Evolutionary conservation across 1,140 invertebrate species (phyloP), one percentile per base, ranked within the genome.

Genomic region (Cotesia vestalis): DNA sequence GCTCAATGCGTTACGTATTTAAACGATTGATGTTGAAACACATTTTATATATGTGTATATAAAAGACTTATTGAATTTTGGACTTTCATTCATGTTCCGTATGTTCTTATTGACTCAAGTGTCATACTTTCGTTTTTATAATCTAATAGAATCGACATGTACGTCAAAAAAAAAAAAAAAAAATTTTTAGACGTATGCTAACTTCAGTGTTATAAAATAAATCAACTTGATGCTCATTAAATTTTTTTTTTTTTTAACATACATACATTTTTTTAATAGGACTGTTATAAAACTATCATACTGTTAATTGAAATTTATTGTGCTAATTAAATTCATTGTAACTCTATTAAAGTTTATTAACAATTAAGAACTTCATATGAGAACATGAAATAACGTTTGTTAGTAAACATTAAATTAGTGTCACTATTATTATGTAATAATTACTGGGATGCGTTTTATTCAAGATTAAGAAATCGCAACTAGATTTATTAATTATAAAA

Each of bases 1-100:
- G 64, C 14, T 52, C 11, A 20, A 51, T 20, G n/a, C 17, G 40
- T 67, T 64, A 67, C 51, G 9, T 53, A 55, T 67, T 35, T 46
- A 67, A 34, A 46, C 6, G 52, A 40, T 35, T 67, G 53, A 55
- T 20, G 27, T 36, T 63, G 35, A 8, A 63, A 38, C 14, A 36
- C 36, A 4, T 12, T 4, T 40, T 12, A 46, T 12, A 40, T 9
- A 36, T 63, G n/a, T 38, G 4, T 12, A 11, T 36, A 63, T 64
- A 11, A 36, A 46, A 38, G 55, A 59, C 12, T 17, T 36, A 38
- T 62, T 4, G 35, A 62, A 35, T 62, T 62, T 62, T 11, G 17
- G 60, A 62, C 60, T 62, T 62, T 38, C 60, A 62, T 66, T 66
- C 38, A 27, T 59, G 2, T 20, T 20, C 12, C 17, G 4, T 27